Evolutionary conservation across 1,140 invertebrate species (phyloP).

Genomic region (Pseudomyrmex dendroicus): DNA sequence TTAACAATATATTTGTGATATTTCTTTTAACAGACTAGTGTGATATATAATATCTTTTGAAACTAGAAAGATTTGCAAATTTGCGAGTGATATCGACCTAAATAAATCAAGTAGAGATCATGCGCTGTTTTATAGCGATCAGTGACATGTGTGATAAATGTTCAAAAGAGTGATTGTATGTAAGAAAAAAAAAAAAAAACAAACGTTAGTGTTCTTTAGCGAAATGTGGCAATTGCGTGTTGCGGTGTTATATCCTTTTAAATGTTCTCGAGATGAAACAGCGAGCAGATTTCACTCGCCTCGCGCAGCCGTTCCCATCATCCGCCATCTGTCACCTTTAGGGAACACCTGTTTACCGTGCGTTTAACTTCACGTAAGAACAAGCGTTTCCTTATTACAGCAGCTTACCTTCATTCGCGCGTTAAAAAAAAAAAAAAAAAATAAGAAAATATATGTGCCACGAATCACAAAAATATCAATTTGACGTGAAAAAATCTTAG

Average conservation of each 20-base stretch:
- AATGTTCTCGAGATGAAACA: constrained; percentile 25
- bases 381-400: constrained; percentile 50
- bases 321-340: constrained; percentile 71
- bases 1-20: no score
- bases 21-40: no score
- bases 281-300: constrained; percentile 63
- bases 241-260: constrained; percentile 3
- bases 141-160: no score
- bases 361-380: constrained; percentile 45
- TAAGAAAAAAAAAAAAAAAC: not conserved
- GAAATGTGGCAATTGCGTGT: constrained; percentile 7
- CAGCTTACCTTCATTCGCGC: constrained; percentile 1
- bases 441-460: not conserved
- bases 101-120: constrained; percentile 10
- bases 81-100: not conserved
- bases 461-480: constrained; percentile 9
- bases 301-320: constrained; percentile 63
- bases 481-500: not conserved
- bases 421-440: constrained; percentile 1
- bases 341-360: constrained; percentile 73
- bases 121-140: not conserved
- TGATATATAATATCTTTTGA: not conserved
- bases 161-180: not conserved
- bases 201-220: constrained; percentile 1
- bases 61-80: not conserved